These are phyloP conservation scores for Cheilosia pagana DNA, from an alignment of 2,888 invertebrate genomes.

Conservation along the genomic window DNA sequence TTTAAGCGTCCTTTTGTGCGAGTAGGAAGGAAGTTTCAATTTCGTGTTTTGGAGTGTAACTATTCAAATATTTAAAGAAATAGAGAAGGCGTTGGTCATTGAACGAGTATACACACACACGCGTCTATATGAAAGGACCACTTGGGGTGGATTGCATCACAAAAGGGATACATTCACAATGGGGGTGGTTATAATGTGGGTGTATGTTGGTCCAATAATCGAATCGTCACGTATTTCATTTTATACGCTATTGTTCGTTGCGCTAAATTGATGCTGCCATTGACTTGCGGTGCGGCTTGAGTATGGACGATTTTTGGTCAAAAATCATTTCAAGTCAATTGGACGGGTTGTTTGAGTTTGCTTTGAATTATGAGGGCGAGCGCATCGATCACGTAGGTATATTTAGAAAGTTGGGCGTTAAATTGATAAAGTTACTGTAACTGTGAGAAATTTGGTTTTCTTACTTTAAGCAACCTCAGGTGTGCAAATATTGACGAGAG, in stretches of 20 bases:
- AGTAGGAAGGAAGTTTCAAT: conserved; percentile 32
- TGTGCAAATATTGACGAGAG: too few relatives aligned
- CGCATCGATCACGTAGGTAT: not conserved
- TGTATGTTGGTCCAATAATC: conserved; percentile 64
- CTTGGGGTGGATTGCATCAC: not conserved
- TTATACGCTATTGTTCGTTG: conserved; percentile 46
- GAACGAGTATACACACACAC: not conserved
- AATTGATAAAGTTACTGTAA: too few relatives aligned
- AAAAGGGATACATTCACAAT: not conserved
- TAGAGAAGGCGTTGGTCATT: conserved; percentile 46
- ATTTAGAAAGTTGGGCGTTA: not conserved
- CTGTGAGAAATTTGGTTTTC: too few relatives aligned
- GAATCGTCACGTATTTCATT: conserved; percentile 72
- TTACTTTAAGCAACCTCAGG: too few relatives aligned
- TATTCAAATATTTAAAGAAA: conserved; percentile 69
- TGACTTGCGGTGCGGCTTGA: conserved; percentile 7
- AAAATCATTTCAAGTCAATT: not conserved
- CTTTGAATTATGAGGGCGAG: not conserved
- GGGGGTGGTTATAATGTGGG: conserved; percentile 8
- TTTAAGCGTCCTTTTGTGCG: conserved; percentile 21
- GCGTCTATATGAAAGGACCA: not conserved
- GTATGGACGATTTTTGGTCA: not conserved
- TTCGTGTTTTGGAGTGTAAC: conserved; percentile 24
- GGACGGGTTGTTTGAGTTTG: not conserved
- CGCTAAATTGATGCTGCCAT: conserved; percentile 35